These are phyloP conservation scores for Cossypha dichroa DNA, from an alignment of 2,797 vertebrate species.

Conservation along the genomic window DNA sequence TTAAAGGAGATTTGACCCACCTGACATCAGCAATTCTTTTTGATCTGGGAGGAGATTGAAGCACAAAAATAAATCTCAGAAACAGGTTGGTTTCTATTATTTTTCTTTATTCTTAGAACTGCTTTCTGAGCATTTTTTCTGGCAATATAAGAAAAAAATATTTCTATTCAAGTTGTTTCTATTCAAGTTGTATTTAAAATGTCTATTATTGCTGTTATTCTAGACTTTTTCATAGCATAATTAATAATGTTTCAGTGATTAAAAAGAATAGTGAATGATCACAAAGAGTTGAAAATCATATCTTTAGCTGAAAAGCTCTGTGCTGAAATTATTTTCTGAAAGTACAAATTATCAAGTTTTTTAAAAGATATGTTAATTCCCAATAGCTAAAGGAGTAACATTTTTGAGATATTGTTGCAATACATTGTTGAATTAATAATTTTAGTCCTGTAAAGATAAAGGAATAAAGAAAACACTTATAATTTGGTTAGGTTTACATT, in stretches of 20 bases:
- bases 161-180: neutral
- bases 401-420: neutral
- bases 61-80: neutral
- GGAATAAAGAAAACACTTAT: neutral
- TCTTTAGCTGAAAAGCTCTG: neutral
- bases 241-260: neutral
- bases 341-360: neutral
- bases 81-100: neutral
- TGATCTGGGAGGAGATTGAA: neutral
- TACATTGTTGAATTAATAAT: neutral
- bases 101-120: neutral
- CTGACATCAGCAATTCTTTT: neutral
- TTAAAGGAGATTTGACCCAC: neutral
- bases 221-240: neutral
- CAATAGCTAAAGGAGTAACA: neutral
- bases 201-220: neutral
- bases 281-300: neutral
- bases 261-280: neutral
- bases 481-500: neutral
- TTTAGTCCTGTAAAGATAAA: neutral
- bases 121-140: neutral
- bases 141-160: neutral
- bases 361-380: neutral
- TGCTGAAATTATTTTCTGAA: neutral
- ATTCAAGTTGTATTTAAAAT: neutral